Evolutionary conservation across 1,140 invertebrate genomes (phyloP).

Genomic region (Drosophila trapezifrons): DNA sequence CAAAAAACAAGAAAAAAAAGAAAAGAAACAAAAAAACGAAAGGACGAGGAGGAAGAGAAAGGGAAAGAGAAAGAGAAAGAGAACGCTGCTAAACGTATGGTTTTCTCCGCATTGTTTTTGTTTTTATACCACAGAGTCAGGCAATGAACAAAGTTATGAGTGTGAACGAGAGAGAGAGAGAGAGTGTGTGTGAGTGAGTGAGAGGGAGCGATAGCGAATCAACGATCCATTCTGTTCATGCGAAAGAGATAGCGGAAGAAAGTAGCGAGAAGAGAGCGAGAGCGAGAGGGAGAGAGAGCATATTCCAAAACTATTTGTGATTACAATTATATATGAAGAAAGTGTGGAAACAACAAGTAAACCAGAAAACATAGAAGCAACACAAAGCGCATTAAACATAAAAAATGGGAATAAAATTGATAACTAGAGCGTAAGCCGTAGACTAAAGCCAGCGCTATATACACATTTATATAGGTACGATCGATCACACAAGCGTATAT

Average conservation of each 20-base stretch:
- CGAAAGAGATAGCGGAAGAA: slow-evolving; percentile 11
- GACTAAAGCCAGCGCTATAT: slow-evolving; percentile 47
- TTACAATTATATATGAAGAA: slow-evolving; percentile 73
- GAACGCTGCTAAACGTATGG: slow-evolving; percentile 29
- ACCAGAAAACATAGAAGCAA: slow-evolving; percentile 53
- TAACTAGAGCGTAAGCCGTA: slow-evolving; percentile 53
- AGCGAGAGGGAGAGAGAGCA: slow-evolving; percentile 51
- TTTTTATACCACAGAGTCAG: slow-evolving; percentile 46
- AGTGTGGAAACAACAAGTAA: slow-evolving; percentile 24
- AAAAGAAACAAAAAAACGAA: slow-evolving; percentile 1
- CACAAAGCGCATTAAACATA: slow-evolving; percentile 67
- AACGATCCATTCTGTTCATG: slow-evolving; percentile 32
- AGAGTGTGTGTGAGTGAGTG: slow-evolving; percentile 14
- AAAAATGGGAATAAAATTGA: slow-evolving; percentile 49
- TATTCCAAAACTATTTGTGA: slow-evolving; percentile 83
- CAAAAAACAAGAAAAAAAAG: slow-evolving; percentile 20
- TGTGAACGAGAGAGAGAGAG: slow-evolving; percentile 27
- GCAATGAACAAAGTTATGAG: slow-evolving; percentile 63
- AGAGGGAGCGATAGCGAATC: slow-evolving; percentile 17
- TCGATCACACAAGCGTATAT: slow-evolving; percentile 28
- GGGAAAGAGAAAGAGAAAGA: slow-evolving; percentile 20
- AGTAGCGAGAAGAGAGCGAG: slow-evolving; percentile 30
- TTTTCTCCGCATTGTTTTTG: slow-evolving; percentile 40
- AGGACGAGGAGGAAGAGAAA: slow-evolving; percentile 8
- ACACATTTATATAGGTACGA: slow-evolving; percentile 38